Evolutionary conservation across 2,113 vertebrate genomes (phyloP), one percentile per base, ranked within the genome.

Genomic region (Coptodon bakossiorum): DNA sequence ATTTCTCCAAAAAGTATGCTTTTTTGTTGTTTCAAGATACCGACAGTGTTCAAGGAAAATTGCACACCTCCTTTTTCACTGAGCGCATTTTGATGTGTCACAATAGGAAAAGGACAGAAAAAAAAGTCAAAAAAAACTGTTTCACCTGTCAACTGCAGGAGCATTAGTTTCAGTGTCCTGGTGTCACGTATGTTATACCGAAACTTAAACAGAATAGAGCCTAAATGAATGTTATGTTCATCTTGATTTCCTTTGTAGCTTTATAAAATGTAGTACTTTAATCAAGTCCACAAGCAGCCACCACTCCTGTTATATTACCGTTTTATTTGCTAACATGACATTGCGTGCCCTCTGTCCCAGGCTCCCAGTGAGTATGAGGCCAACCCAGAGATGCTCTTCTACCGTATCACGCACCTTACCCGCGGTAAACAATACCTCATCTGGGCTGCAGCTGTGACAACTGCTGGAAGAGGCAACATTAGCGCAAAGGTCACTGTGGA

Each of bases 321-420:
- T 59, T 12, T 36, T 12, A 56, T 86, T 66, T 54, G 22, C 80
- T 93, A 78, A 94, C 78, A 19, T 80, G 82, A 88, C 80, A 68
- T 83, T 84, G 82, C 66, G 22, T 82, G 76, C 81, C 87, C 88
- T 90, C 85, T 87, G 53, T 90, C 6, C 2, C 96, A 99, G 99
- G 98, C 98, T 5, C 98, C 98, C 92, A 99, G 99, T 0, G 99
- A 99, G 95, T 99, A 99, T 0, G 99, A 99, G 95, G 98, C 98
- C 27, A 99, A 98, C 86, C 99, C 99, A 0, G 98, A 98, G 92
- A 98, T 98, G 92, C 96, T 99, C 31, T 98, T 98, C 96, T 99
- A 99, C 93, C 97, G 98, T 34, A 99, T 99, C 8, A 98, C 98
- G 7, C 98, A 99, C 93, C 97, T 99, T 73, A 97, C 95, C 92